These are phyloP conservation scores for Spizella passerina DNA, from an alignment of 2,797 vertebrate species.

Conservation along the genomic window DNA sequence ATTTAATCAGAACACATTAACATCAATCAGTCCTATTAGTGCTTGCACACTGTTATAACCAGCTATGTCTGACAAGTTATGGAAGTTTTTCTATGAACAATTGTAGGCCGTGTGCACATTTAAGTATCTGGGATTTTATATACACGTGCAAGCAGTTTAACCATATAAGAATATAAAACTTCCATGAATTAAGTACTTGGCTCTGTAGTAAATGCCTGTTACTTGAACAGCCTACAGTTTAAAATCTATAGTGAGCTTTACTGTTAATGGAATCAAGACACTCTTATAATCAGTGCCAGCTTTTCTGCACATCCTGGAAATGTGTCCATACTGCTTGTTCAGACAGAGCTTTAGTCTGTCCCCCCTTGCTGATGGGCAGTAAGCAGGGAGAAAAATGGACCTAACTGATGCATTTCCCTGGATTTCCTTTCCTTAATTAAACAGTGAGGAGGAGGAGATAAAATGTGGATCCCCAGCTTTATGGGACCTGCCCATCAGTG, in stretches of 20 bases:
- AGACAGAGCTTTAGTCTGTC: background rate
- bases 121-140: background rate
- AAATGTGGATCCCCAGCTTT: background rate
- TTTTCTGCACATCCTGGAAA: background rate
- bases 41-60: slow-evolving; percentile 56
- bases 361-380: background rate
- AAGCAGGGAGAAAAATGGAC: background rate
- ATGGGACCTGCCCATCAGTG: background rate
- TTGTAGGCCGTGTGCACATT: background rate
- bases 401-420: background rate
- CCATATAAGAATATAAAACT: background rate
- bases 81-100: background rate
- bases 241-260: background rate
- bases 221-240: background rate
- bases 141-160: slow-evolving; percentile 26
- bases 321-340: background rate
- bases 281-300: background rate
- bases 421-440: background rate
- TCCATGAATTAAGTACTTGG: slow-evolving; percentile 20
- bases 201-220: background rate
- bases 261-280: background rate
- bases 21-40: slow-evolving; percentile 62
- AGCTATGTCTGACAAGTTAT: slow-evolving; percentile 10
- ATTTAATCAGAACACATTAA: slow-evolving; percentile 72
- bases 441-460: background rate